Evolutionary conservation across 2,888 invertebrate species (phyloP).

Genomic region (Stenchaetothrips biformis): DNA sequence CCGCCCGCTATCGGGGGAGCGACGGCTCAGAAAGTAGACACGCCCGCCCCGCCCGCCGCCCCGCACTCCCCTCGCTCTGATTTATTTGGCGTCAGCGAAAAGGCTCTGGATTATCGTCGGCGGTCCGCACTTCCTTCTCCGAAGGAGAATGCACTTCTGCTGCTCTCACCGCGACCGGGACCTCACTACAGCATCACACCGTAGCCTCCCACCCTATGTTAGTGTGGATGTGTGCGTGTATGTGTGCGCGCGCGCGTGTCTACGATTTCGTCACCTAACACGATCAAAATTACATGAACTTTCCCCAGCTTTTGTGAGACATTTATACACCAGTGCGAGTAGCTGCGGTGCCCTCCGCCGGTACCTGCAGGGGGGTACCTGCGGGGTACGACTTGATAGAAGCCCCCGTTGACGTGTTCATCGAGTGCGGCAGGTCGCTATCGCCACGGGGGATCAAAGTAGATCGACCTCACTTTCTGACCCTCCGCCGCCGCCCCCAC

Average conservation of each 20-base stretch:
- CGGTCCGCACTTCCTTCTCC: neutral
- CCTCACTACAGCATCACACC: neutral
- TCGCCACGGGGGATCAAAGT: neutral
- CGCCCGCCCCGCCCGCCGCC: neutral
- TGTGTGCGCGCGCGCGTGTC: neutral
- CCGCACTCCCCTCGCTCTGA: neutral
- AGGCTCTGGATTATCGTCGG: slow-evolving; percentile 13
- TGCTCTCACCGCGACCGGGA: neutral
- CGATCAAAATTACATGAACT: no score
- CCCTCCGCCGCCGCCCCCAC: neutral
- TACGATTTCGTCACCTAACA: no score
- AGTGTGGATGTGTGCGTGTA: neutral
- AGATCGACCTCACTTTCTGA: neutral
- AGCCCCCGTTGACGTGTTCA: neutral
- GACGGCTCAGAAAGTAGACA: neutral
- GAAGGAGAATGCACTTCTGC: neutral
- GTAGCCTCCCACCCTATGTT: neutral
- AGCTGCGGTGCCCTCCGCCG: no score
- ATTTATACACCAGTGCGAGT: no score
- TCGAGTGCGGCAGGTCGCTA: neutral
- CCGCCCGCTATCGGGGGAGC: no score
- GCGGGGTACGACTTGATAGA: no score
- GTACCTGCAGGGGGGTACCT: no score
- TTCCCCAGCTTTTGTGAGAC: no score
- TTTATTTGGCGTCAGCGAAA: slow-evolving; percentile 21